Percentiles rank a stretch among this genome's conserved stretches.
These are phyloP conservation scores for Vesta saturnalis DNA, from an alignment of 2,888 invertebrate species.

Conservation along the genomic window DNA sequence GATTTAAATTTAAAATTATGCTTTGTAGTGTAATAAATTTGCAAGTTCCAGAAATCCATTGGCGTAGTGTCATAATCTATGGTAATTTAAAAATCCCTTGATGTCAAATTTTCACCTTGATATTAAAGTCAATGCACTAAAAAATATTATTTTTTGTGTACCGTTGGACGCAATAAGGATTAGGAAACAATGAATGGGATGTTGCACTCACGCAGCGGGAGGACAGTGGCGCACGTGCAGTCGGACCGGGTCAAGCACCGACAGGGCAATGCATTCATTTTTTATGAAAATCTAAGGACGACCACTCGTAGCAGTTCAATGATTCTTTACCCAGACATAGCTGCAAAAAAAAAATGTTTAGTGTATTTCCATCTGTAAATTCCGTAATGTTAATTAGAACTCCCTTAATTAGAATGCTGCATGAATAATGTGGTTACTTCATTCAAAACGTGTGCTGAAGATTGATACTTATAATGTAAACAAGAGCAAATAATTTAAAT, in stretches of 20 bases:
- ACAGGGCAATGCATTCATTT: slow-evolving; percentile 65
- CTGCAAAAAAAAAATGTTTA: slow-evolving; percentile 41
- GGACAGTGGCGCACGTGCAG: slow-evolving; percentile 46
- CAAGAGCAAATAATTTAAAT: no score
- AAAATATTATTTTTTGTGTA: slow-evolving; percentile 17
- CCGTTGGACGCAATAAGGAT: slow-evolving; percentile 23
- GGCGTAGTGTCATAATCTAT: slow-evolving; percentile 11
- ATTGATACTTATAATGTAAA: no score
- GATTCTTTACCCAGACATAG: slow-evolving; percentile 45
- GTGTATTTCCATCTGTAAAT: slow-evolving; percentile 42
- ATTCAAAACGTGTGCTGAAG: not conserved
- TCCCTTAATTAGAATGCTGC: slow-evolving; percentile 12
- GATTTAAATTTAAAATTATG: no score
- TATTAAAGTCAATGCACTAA: slow-evolving; percentile 1
- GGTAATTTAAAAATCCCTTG: not conserved
- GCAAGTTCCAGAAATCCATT: slow-evolving; percentile 4
- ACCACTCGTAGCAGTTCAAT: slow-evolving; percentile 61
- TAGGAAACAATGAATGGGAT: slow-evolving; percentile 43
- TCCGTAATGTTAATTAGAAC: slow-evolving; percentile 29
- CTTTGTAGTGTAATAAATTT: not conserved
- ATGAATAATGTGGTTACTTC: slow-evolving; percentile 4
- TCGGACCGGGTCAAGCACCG: slow-evolving; percentile 55
- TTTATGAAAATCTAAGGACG: slow-evolving; percentile 67
- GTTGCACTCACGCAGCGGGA: slow-evolving; percentile 43
- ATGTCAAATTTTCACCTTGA: not conserved